Evolutionary conservation across 30 jellyfish, hydroid and myxozoan genomes (phyloP).

Genomic region (Hydractinia echinata): DNA sequence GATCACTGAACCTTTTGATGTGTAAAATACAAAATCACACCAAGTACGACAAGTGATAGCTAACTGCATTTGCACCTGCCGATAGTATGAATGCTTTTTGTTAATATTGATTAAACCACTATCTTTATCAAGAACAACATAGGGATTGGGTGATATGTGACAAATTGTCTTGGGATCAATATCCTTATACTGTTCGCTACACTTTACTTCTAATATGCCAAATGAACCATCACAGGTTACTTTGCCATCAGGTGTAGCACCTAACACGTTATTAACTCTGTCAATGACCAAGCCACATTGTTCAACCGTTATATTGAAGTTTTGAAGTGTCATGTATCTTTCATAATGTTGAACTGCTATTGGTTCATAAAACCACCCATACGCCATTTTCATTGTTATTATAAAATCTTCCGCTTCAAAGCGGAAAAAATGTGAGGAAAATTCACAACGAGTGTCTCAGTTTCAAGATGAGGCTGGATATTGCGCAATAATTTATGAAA

Average conservation of each 20-base stretch:
- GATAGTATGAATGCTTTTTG: neutral
- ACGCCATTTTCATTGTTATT: slow-evolving; percentile 13
- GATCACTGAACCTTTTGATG: slow-evolving; percentile 11
- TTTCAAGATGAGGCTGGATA: too few relatives aligned
- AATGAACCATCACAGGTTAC: slow-evolving; percentile 8
- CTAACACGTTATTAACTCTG: slow-evolving; percentile 1
- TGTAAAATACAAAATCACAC: slow-evolving; percentile 3
- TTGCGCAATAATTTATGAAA: too few relatives aligned
- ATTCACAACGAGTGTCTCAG: too few relatives aligned
- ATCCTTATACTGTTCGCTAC: slow-evolving; percentile 20
- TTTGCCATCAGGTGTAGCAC: slow-evolving; percentile 28
- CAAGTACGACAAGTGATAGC: slow-evolving; percentile 14
- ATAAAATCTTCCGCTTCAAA: too few relatives aligned
- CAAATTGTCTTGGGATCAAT: slow-evolving; percentile 13
- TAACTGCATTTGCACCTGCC: slow-evolving; percentile 8
- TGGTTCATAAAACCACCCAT: slow-evolving; percentile 22
- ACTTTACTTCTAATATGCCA: slow-evolving; percentile 15
- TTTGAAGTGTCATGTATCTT: slow-evolving; percentile 8
- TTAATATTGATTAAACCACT: neutral
- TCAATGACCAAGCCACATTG: slow-evolving; percentile 20
- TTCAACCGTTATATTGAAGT: slow-evolving; percentile 6
- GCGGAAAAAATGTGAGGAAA: too few relatives aligned
- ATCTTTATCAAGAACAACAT: slow-evolving; percentile 6
- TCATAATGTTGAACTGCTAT: slow-evolving; percentile 17
- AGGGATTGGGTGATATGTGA: slow-evolving; percentile 10